Base-by-base conservation (phyloP, 1,140 invertebrate genomes). In the Acromyrmex heyeri region DNA sequence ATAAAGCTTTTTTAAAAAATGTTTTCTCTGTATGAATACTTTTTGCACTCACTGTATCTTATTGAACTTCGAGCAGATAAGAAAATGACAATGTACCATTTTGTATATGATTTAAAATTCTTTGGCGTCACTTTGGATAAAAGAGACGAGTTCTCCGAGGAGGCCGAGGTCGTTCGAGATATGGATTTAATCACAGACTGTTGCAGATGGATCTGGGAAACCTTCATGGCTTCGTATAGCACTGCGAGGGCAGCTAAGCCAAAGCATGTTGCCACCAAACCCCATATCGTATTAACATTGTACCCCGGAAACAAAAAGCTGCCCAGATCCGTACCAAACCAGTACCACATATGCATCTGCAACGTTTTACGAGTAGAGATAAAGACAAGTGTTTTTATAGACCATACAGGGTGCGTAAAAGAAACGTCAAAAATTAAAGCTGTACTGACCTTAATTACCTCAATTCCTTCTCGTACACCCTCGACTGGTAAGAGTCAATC, bases 301-400 rank as follows among this genome's bases (percentile, higher is more conserved):
- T 96, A 95, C 3, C 96, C 96, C 34, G 95, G 75, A 90, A 97
- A 96, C 79, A 96, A 90, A 92, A 96, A 96, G 44, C 95, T 92
- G 6, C 95, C 95, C 34, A 96, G 87, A 89, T 96, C 92, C 65
- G 94, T 95, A 30, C 96, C 96, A 87, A 96, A 96, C 96, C 96
- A 96, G 93, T 96, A 96, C 92, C 93, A 95, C 95, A 96, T 96
- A 88, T 96, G 95, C 96, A 96, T 96, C 94, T 94, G 86, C 44
- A 88, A 88, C 16, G 0, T 44, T 44, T 8, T 57, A 78, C 24
- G 55, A n/a, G 18, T 59, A 67, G 53, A 21, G 6, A 73, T 1
- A 30, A 30, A 30, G 3, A 64, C 7, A 44, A 3, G 0, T 10
- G 2, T 5, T 48, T 44, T 48, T 72, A 14, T 4, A 1, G 34